These are phyloP conservation scores for Vultur gryphus DNA, from an alignment of 2,797 vertebrate species.

Conservation along the genomic window DNA sequence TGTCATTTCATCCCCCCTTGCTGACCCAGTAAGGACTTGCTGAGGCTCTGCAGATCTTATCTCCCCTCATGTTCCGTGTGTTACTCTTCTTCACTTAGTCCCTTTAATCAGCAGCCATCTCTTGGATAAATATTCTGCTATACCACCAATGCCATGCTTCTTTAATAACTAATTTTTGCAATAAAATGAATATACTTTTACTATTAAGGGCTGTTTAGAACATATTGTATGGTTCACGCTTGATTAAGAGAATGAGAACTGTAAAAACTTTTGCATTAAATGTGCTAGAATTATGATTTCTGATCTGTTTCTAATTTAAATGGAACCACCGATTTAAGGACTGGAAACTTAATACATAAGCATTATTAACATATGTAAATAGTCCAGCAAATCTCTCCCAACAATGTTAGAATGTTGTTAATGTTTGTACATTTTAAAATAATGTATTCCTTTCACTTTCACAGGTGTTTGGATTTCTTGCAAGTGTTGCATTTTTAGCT, in stretches of 20 bases:
- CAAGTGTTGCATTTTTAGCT: slow-evolving; percentile 57
- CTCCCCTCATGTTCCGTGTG: background rate
- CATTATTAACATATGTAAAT: accelerated
- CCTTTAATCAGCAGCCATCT: background rate
- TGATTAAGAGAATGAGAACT: background rate
- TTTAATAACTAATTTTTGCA: background rate
- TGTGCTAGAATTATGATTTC: background rate
- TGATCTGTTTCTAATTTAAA: background rate
- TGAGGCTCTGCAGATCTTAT: background rate
- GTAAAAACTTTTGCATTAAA: background rate
- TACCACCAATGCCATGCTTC: background rate
- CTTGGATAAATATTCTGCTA: background rate
- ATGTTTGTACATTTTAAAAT: background rate
- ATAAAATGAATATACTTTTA: background rate
- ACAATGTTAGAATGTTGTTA: background rate
- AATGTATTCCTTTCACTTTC: background rate
- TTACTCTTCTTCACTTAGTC: background rate
- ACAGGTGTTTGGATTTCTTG: slow-evolving; percentile 85
- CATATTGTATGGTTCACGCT: background rate
- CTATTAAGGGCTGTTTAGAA: background rate
- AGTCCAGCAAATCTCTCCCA: background rate
- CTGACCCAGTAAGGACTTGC: background rate
- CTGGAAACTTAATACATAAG: background rate
- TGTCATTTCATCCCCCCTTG: background rate
- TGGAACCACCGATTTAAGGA: background rate